Evolutionary conservation across 2,113 vertebrate genomes (phyloP).

Genomic region (Rhabdomys dilectus): DNA sequence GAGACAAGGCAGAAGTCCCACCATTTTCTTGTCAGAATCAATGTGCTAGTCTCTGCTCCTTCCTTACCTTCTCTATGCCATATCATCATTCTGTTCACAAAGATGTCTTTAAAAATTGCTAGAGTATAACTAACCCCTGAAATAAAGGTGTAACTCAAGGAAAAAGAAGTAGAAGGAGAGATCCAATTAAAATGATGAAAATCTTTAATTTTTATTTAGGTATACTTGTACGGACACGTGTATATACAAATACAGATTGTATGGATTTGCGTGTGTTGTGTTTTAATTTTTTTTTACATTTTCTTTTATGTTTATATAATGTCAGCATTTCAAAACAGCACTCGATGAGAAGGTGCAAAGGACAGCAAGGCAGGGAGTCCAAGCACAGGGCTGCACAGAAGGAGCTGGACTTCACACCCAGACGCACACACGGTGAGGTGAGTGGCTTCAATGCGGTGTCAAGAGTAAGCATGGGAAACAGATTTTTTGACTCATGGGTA

Average conservation of each 20-base stretch:
- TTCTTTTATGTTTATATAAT: conserved; percentile 94
- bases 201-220: conserved; percentile 95
- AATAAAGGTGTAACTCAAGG: conserved; percentile 80
- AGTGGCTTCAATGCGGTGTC: conserved; percentile 91
- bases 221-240: conserved; percentile 99
- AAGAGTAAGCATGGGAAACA: conserved; percentile 90
- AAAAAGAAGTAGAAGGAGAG: conserved; percentile 86
- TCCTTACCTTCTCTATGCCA: conserved; percentile 34
- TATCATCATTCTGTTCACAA: conserved; percentile 63
- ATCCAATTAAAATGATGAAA: conserved; percentile 90
- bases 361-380: conserved; percentile 90
- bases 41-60: conserved; percentile 25
- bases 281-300: conserved; percentile 88
- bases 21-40: conserved; percentile 48
- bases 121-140: conserved; percentile 71
- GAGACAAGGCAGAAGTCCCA: conserved; percentile 21
- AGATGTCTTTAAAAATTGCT: conserved; percentile 63
- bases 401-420: conserved; percentile 90
- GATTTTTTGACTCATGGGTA: conserved; percentile 90
- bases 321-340: conserved; percentile 96
- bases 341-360: conserved; percentile 92
- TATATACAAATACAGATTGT: conserved; percentile 99
- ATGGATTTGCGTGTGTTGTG: conserved; percentile 84
- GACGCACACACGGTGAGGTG: conserved; percentile 92
- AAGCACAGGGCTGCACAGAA: conserved; percentile 89